Evolutionary conservation across 2,888 invertebrate species (phyloP).

Genomic region (Cosmopolites sordidus): DNA sequence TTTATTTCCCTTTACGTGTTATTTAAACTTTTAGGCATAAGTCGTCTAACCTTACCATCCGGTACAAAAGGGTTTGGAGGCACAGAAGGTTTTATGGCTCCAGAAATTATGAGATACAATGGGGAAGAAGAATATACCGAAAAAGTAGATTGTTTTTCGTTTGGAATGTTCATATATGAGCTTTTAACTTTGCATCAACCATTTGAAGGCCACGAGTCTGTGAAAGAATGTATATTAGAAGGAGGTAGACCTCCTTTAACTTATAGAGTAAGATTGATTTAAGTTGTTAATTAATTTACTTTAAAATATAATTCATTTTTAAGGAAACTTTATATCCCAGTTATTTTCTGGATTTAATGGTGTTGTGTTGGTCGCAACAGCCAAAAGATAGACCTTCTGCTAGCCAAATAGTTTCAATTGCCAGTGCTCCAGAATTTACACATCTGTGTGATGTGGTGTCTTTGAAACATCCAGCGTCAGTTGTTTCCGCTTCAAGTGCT

Average conservation of each 20-base stretch:
- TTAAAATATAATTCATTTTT: neutral
- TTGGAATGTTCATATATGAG: constrained; percentile 98
- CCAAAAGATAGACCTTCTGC: constrained; percentile 87
- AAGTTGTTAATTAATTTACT: neutral
- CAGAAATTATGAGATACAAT: constrained; percentile 96
- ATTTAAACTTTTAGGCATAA: constrained; percentile 60
- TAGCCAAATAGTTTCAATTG: constrained; percentile 88
- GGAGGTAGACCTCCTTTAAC: constrained; percentile 89
- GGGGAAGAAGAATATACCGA: constrained; percentile 99
- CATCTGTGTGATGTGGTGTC: constrained; percentile 77
- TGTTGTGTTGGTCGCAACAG: constrained; percentile 89
- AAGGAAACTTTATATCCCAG: constrained; percentile 79
- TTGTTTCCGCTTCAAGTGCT: constrained; percentile 58
- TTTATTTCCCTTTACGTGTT: neutral
- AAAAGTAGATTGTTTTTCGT: constrained; percentile 98
- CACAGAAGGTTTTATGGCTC: constrained; percentile 99
- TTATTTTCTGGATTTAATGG: constrained; percentile 91
- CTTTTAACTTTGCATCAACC: constrained; percentile 88
- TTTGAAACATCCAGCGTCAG: constrained; percentile 63
- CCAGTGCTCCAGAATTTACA: constrained; percentile 90
- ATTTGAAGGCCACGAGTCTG: constrained; percentile 94
- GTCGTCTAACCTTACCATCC: constrained; percentile 79
- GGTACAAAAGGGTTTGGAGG: constrained; percentile 97
- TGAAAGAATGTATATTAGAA: constrained; percentile 93
- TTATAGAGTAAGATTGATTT: constrained; percentile 62